phyloP scores from a whole-genome alignment of 37 sponge, comb jelly and placozoan genomes.

The Spongia lamella region DNA sequence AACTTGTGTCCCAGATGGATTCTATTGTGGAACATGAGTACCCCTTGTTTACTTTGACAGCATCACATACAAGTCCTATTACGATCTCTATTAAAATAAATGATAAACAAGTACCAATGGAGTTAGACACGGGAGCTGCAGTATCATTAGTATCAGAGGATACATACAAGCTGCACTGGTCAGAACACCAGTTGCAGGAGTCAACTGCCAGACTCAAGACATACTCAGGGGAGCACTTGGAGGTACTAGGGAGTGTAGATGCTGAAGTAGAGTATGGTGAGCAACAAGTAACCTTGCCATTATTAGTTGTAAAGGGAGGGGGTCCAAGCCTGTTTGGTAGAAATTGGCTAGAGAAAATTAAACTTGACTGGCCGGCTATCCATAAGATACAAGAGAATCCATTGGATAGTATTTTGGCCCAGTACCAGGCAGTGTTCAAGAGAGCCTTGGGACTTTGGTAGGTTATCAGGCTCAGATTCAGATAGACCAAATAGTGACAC shows the following conservation, averaged over 20 bases:
- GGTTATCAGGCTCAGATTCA: no score
- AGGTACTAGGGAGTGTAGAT: neutral
- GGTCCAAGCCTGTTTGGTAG: constrained; percentile 17
- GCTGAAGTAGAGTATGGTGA: neutral
- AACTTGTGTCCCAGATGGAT: neutral
- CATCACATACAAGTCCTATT: neutral
- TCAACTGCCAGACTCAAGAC: no score
- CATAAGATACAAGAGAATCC: no score
- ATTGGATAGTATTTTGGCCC: no score
- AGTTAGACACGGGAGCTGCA: no score
- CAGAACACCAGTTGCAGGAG: no score
- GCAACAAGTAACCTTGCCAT: neutral
- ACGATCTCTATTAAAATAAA: neutral
- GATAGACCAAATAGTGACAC: no score
- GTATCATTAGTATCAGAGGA: no score
- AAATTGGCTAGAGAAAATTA: neutral
- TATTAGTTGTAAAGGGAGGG: neutral
- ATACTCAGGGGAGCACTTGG: neutral
- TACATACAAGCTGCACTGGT: no score
- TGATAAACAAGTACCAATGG: neutral
- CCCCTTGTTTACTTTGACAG: neutral
- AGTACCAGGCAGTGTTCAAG: no score
- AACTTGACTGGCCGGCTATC: neutral
- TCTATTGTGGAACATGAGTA: neutral
- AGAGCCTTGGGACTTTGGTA: no score